phyloP scores from a whole-genome alignment of 2,113 vertebrate species.

The Oryzias celebensis region DNA sequence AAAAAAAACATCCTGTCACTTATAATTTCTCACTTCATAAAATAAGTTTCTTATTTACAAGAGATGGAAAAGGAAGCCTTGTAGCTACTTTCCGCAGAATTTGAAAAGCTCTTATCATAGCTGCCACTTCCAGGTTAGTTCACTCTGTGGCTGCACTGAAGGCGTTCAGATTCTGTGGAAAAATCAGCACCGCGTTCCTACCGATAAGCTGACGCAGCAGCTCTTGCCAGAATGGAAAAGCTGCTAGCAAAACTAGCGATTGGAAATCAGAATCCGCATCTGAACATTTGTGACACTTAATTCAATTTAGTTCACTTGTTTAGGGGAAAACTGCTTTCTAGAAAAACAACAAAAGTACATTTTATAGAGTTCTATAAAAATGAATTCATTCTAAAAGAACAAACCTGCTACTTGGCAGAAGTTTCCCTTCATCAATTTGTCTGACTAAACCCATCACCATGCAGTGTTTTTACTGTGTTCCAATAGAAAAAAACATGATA shows the following conservation, averaged over 20 bases:
- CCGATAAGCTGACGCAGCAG: conserved; percentile 43
- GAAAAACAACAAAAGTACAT: background rate
- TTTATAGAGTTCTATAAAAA: background rate
- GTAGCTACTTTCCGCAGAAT: too few species aligned
- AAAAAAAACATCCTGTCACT: too few species aligned
- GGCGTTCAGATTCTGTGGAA: too few species aligned
- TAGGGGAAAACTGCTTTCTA: background rate
- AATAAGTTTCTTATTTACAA: too few species aligned
- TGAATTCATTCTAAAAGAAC: too few species aligned
- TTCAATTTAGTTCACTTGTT: background rate
- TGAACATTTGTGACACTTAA: conserved; percentile 33
- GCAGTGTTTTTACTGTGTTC: conserved; percentile 24
- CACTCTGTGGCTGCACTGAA: background rate
- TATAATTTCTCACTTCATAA: too few species aligned
- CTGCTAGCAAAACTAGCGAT: conserved; percentile 27
- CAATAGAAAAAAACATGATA: conserved; percentile 30
- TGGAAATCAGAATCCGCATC: conserved; percentile 22
- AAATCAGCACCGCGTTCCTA: background rate
- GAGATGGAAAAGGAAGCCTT: too few species aligned
- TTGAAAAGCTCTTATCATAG: too few species aligned
- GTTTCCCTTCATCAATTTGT: conserved; percentile 24
- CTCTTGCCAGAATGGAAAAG: conserved; percentile 33
- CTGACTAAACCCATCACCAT: conserved; percentile 40
- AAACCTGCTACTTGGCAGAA: conserved; percentile 6
- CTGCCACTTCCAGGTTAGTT: too few species aligned